A percentile compares a stretch with the other conserved stretches of the same genome.
Evolutionary conservation across 2,888 invertebrate species (phyloP).

Genomic region (Cistogaster globosa): DNA sequence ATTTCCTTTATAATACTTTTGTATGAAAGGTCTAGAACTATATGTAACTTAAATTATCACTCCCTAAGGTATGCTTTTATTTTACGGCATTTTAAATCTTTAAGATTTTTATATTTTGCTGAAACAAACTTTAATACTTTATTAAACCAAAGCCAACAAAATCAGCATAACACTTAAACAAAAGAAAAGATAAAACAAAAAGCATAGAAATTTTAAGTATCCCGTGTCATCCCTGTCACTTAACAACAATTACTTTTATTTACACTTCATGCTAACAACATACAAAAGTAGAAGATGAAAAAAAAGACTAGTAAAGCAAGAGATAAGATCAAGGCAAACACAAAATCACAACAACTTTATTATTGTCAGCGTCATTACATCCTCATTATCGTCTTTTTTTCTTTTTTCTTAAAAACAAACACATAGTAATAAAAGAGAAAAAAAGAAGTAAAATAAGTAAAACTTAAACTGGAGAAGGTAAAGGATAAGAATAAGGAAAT

Average conservation of each 20-base stretch:
- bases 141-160: background rate
- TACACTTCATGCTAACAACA: conserved; percentile 56
- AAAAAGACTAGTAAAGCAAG: background rate
- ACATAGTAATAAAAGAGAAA: too few relatives aligned
- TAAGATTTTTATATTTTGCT: too few relatives aligned
- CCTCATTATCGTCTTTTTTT: conserved; percentile 6
- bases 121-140: background rate
- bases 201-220: conserved; percentile 35
- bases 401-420: background rate
- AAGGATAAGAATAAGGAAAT: background rate
- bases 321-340: conserved; percentile 31
- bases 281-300: background rate
- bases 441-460: background rate
- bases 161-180: background rate
- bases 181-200: conserved; percentile 12
- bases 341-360: conserved; percentile 31
- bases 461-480: background rate
- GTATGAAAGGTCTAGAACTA: background rate
- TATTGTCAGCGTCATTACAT: conserved; percentile 29
- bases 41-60: background rate
- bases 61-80: conserved; percentile 34
- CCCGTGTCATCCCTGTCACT: conserved; percentile 25
- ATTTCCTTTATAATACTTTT: too few relatives aligned
- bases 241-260: conserved; percentile 59
- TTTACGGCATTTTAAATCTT: conserved; percentile 11